Evolutionary conservation across 2,113 vertebrate species (phyloP).

Genomic region (Tyto alba): DNA sequence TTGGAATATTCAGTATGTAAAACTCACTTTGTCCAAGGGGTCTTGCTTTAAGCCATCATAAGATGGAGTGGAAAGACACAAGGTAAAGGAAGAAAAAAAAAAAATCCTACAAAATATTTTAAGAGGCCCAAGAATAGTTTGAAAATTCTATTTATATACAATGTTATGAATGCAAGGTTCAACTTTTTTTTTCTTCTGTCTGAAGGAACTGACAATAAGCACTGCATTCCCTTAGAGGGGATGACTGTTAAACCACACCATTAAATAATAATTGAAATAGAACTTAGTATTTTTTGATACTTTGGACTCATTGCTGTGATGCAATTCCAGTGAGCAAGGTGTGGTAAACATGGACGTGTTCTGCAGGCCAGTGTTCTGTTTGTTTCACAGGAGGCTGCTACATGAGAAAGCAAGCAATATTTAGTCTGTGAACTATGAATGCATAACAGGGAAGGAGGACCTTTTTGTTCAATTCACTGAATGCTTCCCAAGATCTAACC

Average conservation of each 20-base stretch:
- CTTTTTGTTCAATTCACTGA: neutral
- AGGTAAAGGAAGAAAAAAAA: neutral
- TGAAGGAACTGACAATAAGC: neutral
- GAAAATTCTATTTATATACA: neutral
- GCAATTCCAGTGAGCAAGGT: neutral
- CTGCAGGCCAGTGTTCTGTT: neutral
- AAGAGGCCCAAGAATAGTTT: neutral
- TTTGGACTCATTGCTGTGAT: neutral
- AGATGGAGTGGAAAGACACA: neutral
- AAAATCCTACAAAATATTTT: neutral
- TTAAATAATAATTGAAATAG: neutral
- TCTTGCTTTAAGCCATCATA: neutral
- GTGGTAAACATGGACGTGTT: neutral
- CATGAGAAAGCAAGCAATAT: neutral
- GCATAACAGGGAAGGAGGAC: neutral
- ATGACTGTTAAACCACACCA: neutral
- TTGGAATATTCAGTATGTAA: neutral
- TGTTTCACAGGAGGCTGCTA: neutral
- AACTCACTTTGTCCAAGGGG: neutral
- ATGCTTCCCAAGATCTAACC: neutral
- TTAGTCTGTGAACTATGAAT: neutral
- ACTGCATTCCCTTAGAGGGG: neutral
- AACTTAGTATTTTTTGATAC: neutral
- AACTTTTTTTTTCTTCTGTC: neutral
- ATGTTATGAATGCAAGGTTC: neutral